A percentile compares a stretch with the other conserved stretches of the same genome.
phyloP scores from a whole-genome alignment of 2,797 vertebrate genomes.

The Euthynnus affinis region DNA sequence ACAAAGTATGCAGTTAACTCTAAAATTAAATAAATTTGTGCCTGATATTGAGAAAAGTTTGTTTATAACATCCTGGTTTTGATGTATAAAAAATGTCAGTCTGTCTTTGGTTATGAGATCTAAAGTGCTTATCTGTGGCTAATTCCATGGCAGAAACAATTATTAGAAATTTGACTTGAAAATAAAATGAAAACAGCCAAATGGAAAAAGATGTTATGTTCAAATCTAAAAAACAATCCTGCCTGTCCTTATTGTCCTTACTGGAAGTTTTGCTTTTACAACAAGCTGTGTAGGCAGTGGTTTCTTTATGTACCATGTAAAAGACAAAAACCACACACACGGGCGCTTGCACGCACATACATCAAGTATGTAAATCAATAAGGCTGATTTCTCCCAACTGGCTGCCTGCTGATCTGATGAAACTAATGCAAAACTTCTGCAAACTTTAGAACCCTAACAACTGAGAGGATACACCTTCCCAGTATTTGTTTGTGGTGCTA shows the following conservation, averaged over 20 bases:
- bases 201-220: slow-evolving; percentile 17
- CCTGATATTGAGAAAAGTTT: slow-evolving; percentile 23
- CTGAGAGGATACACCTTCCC: too few species aligned
- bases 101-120: slow-evolving; percentile 21
- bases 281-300: neutral
- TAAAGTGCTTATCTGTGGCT: slow-evolving; percentile 1
- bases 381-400: neutral
- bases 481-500: too few species aligned
- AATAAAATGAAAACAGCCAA: slow-evolving; percentile 4
- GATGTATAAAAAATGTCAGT: neutral
- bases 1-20: slow-evolving; percentile 11
- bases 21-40: slow-evolving; percentile 9
- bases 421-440: slow-evolving; percentile 7
- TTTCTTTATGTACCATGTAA: neutral
- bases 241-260: neutral
- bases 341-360: slow-evolving; percentile 1
- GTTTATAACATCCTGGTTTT: slow-evolving; percentile 31
- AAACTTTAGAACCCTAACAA: neutral
- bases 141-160: slow-evolving; percentile 19
- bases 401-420: slow-evolving; percentile 25
- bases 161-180: slow-evolving; percentile 15
- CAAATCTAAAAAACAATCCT: neutral
- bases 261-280: slow-evolving; percentile 6
- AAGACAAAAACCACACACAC: neutral
- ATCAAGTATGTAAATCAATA: neutral